Base-by-base conservation (phyloP, 2,888 invertebrate species). In the Cryptocephalus moraei region DNA sequence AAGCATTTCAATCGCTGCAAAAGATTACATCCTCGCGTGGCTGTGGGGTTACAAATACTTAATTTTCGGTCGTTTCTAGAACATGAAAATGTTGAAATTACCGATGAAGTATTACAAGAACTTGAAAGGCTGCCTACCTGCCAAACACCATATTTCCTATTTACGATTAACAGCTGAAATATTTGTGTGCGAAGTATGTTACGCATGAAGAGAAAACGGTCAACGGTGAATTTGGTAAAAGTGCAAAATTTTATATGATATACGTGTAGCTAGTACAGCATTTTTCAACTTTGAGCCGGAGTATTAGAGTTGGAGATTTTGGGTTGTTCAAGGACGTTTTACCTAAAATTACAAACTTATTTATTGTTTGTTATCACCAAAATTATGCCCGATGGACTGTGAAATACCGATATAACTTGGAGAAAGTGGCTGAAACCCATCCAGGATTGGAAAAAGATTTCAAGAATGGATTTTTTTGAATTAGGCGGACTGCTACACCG, bases 381-480 rank as follows among this genome's bases (percentile, higher is more conserved):
- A 68, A 67, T 45, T 66, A 68, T 56, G 56, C 65, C 41, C 56
- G 62, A 3, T 67, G 61, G 55, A 46, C 57, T 9, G 57, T 62
- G 8, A 52, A 48, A 51, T 67, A 66, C 45, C 44, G 45, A 31
- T 54, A 57, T 33, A 67, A 65, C 53, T 58, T 68, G 41, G 41
- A 51, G 9, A 63, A 61, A 8, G 55, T 66, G 8, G 55, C 53
- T 32, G 47, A 58, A 43, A 64, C 64, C 38, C 63, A 66, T 56
- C 60, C 61, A 44, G 60, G 53, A 44, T 52, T 65, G 40, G 31
- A 44, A 9, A 46, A 54, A 33, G 50, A 57, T 39, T 54, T 65
- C 11, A 39, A 36, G 51, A 50, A 53, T 32, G 62, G 65, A 6
- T 59, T 22, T 36, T 62, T 66, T 49, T 60, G 63, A 10, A 57